Percentiles rank a stretch among this genome's conserved stretches.
phyloP scores from a whole-genome alignment of 2,888 invertebrate genomes.

The Stenodera caucasica region DNA sequence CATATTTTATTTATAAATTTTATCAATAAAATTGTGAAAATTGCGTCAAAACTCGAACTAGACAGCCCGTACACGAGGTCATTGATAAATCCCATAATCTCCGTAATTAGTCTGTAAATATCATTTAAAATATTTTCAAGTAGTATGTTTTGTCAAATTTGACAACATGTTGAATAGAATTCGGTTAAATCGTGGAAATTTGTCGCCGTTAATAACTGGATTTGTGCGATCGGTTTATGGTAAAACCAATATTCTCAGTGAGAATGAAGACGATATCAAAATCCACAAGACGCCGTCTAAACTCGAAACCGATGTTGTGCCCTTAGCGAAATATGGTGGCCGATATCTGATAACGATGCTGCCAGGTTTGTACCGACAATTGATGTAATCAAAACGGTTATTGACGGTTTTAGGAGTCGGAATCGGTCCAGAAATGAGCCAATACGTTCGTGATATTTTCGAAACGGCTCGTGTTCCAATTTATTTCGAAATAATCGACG shows the following conservation, averaged over 20 bases:
- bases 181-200: neutral
- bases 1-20: neutral
- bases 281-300: conserved; percentile 10
- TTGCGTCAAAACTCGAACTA: no score
- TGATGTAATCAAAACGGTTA: neutral
- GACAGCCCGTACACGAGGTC: no score
- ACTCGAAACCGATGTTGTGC: conserved; percentile 16
- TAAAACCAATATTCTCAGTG: neutral
- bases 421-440: conserved; percentile 42
- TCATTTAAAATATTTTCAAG: no score
- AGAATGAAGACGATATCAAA: neutral
- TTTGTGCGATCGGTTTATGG: neutral
- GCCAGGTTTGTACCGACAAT: conserved; percentile 30
- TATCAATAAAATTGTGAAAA: neutral
- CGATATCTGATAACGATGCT: conserved; percentile 40
- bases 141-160: neutral
- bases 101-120: neutral
- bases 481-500: conserved; percentile 40
- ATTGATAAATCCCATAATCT: no score
- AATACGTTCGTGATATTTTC: conserved; percentile 37
- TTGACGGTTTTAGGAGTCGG: conserved; percentile 28
- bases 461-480: conserved; percentile 38
- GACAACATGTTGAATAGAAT: neutral
- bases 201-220: neutral
- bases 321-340: conserved; percentile 34